phyloP scores from a whole-genome alignment of 2,797 vertebrate genomes.

The Chaenodraco wilsoni region DNA sequence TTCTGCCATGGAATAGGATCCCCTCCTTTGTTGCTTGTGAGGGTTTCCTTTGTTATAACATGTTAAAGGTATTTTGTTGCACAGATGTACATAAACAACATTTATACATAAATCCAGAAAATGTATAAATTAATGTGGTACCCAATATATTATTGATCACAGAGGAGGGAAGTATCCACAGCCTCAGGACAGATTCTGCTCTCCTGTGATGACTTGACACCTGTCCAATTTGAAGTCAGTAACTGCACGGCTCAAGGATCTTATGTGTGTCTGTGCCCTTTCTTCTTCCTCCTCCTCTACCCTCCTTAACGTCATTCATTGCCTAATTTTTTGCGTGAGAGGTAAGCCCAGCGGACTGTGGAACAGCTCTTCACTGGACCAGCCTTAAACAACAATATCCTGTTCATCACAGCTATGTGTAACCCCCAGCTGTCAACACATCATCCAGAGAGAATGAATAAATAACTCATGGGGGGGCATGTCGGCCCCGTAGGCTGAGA shows the following conservation, averaged over 20 bases:
- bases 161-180: conserved; percentile 13
- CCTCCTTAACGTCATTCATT: conserved; percentile 55
- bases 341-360: conserved; percentile 29
- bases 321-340: conserved; percentile 44
- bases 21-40: not conserved
- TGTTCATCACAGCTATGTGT: conserved; percentile 41
- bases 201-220: conserved; percentile 31
- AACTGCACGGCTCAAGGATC: conserved; percentile 14
- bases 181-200: conserved; percentile 31
- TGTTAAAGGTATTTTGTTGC: not conserved
- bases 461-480: conserved; percentile 69
- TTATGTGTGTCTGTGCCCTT: not conserved
- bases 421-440: conserved; percentile 62
- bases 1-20: not conserved
- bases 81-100: not conserved
- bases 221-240: conserved; percentile 28
- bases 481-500: conserved; percentile 55
- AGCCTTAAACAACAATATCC: conserved; percentile 58
- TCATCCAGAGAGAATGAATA: conserved; percentile 61
- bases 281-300: not conserved
- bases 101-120: conserved; percentile 12
- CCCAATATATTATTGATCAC: conserved; percentile 37
- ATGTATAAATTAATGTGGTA: conserved; percentile 9
- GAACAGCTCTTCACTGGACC: conserved; percentile 34
- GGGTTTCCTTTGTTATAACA: not conserved